Evolutionary conservation across 2,113 vertebrate genomes (phyloP).

Genomic region (Telmatochromis bifrenatus): DNA sequence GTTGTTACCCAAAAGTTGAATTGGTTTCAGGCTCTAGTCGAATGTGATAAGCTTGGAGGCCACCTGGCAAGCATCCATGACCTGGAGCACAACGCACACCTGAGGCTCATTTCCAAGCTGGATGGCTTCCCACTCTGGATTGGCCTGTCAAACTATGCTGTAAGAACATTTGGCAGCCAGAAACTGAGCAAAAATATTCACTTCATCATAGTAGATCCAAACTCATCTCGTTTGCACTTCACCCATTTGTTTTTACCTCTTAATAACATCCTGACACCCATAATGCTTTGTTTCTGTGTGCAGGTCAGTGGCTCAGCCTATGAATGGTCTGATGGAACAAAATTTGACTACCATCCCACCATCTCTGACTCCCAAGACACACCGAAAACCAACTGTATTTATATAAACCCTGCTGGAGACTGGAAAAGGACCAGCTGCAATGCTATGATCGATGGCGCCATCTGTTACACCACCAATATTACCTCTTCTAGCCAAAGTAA

Average conservation of each 20-base stretch:
- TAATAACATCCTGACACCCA: neutral
- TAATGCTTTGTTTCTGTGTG: neutral
- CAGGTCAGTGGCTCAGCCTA: slow-evolving; percentile 73
- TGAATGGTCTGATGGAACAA: slow-evolving; percentile 92
- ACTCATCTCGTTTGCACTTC: neutral
- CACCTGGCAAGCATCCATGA: slow-evolving; percentile 85
- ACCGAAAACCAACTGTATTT: slow-evolving; percentile 72
- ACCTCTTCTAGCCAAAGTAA: slow-evolving; percentile 51
- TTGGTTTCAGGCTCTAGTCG: slow-evolving; percentile 82
- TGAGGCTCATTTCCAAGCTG: slow-evolving; percentile 73
- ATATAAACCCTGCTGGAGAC: slow-evolving; percentile 73
- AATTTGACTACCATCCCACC: slow-evolving; percentile 66
- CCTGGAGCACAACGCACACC: slow-evolving; percentile 60
- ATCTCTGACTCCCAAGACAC: slow-evolving; percentile 38
- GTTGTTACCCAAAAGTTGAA: slow-evolving; percentile 75
- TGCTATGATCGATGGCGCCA: slow-evolving; percentile 75
- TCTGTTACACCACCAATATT: slow-evolving; percentile 78
- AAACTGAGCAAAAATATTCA: neutral
- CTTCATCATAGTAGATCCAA: neutral
- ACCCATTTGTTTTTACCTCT: neutral
- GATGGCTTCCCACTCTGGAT: slow-evolving; percentile 92
- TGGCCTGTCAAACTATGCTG: slow-evolving; percentile 86
- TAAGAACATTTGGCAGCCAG: slow-evolving; percentile 57
- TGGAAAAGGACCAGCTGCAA: slow-evolving; percentile 78
- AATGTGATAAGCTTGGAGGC: slow-evolving; percentile 70